These are phyloP conservation scores for Zaprionus kolodkinae DNA, from an alignment of 1,140 invertebrate species.

Conservation along the genomic window DNA sequence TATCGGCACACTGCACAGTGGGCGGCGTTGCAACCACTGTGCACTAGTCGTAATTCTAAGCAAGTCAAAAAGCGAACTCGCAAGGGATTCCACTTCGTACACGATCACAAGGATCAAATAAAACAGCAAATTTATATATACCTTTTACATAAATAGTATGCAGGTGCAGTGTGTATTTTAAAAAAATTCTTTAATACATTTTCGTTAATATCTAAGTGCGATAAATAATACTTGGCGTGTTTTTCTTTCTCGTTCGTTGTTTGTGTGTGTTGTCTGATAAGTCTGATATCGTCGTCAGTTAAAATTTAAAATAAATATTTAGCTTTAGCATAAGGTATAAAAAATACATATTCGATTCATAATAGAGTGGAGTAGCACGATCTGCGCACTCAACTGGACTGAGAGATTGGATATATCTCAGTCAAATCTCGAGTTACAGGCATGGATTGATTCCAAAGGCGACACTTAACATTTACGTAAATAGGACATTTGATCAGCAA, in stretches of 20 bases:
- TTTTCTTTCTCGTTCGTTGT: slow-evolving; percentile 43
- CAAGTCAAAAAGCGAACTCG: too few relatives aligned
- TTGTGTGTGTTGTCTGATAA: slow-evolving; percentile 29
- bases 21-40: too few relatives aligned
- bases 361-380: slow-evolving; percentile 24
- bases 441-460: slow-evolving; percentile 28
- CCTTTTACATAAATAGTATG: slow-evolving; percentile 48
- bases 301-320: slow-evolving; percentile 67
- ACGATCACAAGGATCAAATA: background rate
- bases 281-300: slow-evolving; percentile 46
- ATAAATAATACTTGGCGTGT: slow-evolving; percentile 79
- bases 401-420: slow-evolving; percentile 3
- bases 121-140: slow-evolving; percentile 19
- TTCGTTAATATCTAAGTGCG: slow-evolving; percentile 50
- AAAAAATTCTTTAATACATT: slow-evolving; percentile 55
- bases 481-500: slow-evolving; percentile 18
- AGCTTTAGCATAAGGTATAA: slow-evolving; percentile 53
- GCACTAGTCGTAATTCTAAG: too few relatives aligned
- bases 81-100: too few relatives aligned
- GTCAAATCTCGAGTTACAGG: slow-evolving; percentile 4
- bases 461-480: slow-evolving; percentile 51
- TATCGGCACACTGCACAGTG: too few relatives aligned
- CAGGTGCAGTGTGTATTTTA: slow-evolving; percentile 58
- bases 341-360: slow-evolving; percentile 73
- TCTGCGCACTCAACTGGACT: background rate